phyloP scores from a whole-genome alignment of 1,140 invertebrate species.

The Pseudomyrmex pallidus region DNA sequence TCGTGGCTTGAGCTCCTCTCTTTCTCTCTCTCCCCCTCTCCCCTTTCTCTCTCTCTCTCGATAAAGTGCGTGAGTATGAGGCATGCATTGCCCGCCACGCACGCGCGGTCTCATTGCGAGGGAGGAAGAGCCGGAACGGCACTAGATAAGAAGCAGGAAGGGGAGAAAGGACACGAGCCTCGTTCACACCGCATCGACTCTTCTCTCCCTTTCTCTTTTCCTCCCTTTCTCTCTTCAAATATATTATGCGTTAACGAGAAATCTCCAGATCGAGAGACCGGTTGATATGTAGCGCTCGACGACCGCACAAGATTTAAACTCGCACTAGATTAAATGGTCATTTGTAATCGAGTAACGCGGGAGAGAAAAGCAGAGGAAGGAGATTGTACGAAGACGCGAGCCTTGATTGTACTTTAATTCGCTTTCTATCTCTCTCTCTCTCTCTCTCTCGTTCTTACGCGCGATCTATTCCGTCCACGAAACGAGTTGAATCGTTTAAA shows the following conservation, averaged over 20 bases:
- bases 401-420: slow-evolving; percentile 72
- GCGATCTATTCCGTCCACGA: slow-evolving; percentile 62
- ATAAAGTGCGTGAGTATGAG: slow-evolving; percentile 61
- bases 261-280: not conserved
- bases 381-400: slow-evolving; percentile 61
- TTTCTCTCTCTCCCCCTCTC: slow-evolving; percentile 2
- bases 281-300: slow-evolving; percentile 34
- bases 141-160: slow-evolving; percentile 46
- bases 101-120: slow-evolving; percentile 67
- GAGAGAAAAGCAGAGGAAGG: slow-evolving; percentile 48
- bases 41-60: slow-evolving; percentile 9
- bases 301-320: slow-evolving; percentile 50
- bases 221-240: slow-evolving; percentile 3
- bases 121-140: slow-evolving; percentile 59
- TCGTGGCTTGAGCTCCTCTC: slow-evolving; percentile 16
- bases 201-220: not conserved
- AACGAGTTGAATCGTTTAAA: slow-evolving; percentile 75
- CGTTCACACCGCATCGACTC: slow-evolving; percentile 49
- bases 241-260: not conserved
- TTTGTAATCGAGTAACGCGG: slow-evolving; percentile 46
- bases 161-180: slow-evolving; percentile 58
- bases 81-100: slow-evolving; percentile 50
- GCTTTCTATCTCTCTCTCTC: slow-evolving; percentile 34
- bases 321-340: slow-evolving; percentile 63
- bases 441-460: slow-evolving; percentile 20